phyloP scores from a whole-genome alignment of 1,140 invertebrate genomes.

The Pogonomyrmex barbatus region DNA sequence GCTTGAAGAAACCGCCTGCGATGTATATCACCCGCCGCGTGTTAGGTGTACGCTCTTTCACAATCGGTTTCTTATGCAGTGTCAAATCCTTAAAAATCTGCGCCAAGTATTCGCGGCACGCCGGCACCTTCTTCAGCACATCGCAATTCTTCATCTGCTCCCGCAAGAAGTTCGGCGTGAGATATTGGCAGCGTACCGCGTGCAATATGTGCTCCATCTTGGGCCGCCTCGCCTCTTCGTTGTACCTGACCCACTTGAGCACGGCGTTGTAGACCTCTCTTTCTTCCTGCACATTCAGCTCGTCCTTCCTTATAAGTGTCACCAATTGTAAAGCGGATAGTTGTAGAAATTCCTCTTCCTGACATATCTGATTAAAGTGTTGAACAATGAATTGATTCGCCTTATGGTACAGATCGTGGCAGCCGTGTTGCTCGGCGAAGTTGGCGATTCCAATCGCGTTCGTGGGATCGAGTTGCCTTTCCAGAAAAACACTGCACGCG shows the following conservation, averaged over 20 bases:
- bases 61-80: conserved; percentile 92
- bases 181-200: conserved; percentile 95
- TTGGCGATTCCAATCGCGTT: conserved; percentile 97
- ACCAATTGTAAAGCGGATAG: conserved; percentile 93
- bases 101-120: conserved; percentile 95
- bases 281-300: conserved; percentile 96
- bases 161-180: conserved; percentile 95
- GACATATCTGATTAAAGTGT: conserved; percentile 95
- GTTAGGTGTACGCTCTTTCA: conserved; percentile 94
- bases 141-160: conserved; percentile 97
- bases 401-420: conserved; percentile 92
- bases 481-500: conserved; percentile 95
- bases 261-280: conserved; percentile 97
- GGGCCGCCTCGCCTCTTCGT: conserved; percentile 92
- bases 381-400: conserved; percentile 96
- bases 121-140: conserved; percentile 94
- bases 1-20: conserved; percentile 94
- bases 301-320: conserved; percentile 93
- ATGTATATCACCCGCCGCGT: conserved; percentile 95
- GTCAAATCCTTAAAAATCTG: conserved; percentile 96
- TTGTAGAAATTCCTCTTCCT: conserved; percentile 96
- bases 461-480: conserved; percentile 95
- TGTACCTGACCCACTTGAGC: conserved; percentile 95
- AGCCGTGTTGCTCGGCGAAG: conserved; percentile 96
- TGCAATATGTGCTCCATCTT: conserved; percentile 95